These are phyloP conservation scores for Anarhynchus alexandrinus DNA, from an alignment of 2,113 vertebrate species.

Conservation along the genomic window DNA sequence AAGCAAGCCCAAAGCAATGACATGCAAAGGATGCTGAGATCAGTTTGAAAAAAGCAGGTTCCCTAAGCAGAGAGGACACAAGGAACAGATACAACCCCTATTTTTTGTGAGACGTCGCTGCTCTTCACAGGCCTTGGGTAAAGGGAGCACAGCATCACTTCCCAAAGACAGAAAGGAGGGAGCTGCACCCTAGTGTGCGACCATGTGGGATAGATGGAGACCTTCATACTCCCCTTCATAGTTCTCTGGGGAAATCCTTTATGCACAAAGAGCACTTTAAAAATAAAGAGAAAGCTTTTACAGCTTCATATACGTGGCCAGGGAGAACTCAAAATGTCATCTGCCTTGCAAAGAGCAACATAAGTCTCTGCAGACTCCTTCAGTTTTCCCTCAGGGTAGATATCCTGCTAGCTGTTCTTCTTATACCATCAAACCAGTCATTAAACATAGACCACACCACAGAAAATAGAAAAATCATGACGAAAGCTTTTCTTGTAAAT, in stretches of 20 bases:
- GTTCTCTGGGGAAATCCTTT: not conserved
- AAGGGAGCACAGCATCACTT: not conserved
- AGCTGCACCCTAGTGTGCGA: not conserved
- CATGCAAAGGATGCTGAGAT: not conserved
- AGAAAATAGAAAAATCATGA: not conserved
- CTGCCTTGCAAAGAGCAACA: not conserved
- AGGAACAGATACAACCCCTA: not conserved
- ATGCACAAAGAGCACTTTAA: not conserved
- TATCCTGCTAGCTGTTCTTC: not conserved
- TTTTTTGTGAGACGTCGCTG: not conserved
- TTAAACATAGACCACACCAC: not conserved
- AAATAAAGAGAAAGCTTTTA: not conserved
- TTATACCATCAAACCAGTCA: not conserved
- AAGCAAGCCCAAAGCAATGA: not conserved
- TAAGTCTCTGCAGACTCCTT: not conserved
- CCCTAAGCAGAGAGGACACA: not conserved
- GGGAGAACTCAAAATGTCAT: not conserved
- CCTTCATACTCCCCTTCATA: not conserved
- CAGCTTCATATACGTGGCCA: not conserved
- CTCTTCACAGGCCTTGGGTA: not conserved
- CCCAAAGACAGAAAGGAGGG: not conserved
- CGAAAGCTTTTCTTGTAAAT: not conserved
- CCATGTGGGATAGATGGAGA: not conserved
- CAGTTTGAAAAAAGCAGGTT: not conserved
- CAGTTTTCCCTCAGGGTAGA: not conserved